Conservation (phyloP, 2,888 invertebrate species). For the Encarsia formosa region DNA sequence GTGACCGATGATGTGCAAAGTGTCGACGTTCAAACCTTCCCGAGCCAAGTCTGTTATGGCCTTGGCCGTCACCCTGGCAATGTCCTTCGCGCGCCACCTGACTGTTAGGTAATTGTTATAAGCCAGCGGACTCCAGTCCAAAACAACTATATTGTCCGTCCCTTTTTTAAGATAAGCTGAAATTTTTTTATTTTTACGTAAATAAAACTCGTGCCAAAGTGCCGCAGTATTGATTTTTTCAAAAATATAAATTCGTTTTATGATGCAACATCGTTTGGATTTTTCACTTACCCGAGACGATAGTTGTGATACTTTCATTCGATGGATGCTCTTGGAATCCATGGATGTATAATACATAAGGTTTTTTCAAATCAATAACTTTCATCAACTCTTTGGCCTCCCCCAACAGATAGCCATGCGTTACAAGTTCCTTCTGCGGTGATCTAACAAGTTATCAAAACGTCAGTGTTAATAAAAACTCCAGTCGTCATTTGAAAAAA, state of each 20-base stretch:
- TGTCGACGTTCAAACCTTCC: constrained; percentile 29
- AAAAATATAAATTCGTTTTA: no score
- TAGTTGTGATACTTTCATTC: constrained; percentile 32
- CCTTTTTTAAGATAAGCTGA: constrained; percentile 36
- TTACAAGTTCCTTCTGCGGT: background rate
- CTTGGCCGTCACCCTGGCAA: constrained; percentile 30
- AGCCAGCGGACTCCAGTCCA: constrained; percentile 40
- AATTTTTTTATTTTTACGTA: no score
- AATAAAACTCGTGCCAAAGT: no score
- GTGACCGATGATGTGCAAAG: constrained; percentile 37
- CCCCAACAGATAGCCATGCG: constrained; percentile 2
- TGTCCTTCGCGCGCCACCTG: constrained; percentile 7
- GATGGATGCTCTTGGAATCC: constrained; percentile 32
- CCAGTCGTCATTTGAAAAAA: no score
- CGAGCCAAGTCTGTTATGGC: constrained; percentile 26
- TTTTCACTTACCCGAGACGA: constrained; percentile 32
- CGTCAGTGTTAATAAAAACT: no score
- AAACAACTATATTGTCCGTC: constrained; percentile 33
- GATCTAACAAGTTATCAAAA: no score
- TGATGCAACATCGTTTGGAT: no score
- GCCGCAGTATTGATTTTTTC: no score
- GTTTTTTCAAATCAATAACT: constrained; percentile 26
- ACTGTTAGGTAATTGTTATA: constrained; percentile 29
- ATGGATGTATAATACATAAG: constrained; percentile 33
- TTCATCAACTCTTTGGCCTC: constrained; percentile 20